phyloP scores from a whole-genome alignment of 2,113 vertebrate species.

The Clupea harengus region DNA sequence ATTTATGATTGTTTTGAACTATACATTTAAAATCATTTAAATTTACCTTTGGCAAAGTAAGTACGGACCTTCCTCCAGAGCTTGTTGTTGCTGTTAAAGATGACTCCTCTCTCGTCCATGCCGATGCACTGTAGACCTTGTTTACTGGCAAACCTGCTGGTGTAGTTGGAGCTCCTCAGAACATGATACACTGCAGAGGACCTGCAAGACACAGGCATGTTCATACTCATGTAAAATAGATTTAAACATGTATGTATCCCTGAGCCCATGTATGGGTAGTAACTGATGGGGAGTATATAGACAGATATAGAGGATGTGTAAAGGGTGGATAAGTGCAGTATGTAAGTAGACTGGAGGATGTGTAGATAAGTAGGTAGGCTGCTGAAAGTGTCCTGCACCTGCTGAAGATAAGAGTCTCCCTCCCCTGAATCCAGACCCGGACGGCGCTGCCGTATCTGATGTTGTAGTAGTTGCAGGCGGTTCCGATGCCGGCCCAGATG shows the following conservation, averaged over 20 bases:
- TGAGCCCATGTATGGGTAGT: too few species aligned
- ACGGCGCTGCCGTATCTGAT: conserved; percentile 86
- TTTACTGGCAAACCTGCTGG: conserved; percentile 83
- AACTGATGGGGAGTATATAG: too few species aligned
- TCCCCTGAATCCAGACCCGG: conserved; percentile 89
- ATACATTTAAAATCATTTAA: too few species aligned
- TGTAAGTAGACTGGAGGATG: too few species aligned
- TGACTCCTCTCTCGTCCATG: conserved; percentile 91
- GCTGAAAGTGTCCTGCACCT: neutral
- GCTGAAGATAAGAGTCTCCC: conserved; percentile 91
- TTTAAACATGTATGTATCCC: too few species aligned
- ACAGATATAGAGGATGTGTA: too few species aligned
- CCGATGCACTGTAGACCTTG: conserved; percentile 83
- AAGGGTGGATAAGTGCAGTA: too few species aligned
- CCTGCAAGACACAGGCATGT: conserved; percentile 58
- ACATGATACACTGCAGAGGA: conserved; percentile 84
- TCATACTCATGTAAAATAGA: neutral
- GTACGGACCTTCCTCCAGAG: conserved; percentile 83
- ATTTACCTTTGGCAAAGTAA: conserved; percentile 91
- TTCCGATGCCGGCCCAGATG: conserved; percentile 90
- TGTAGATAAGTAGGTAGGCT: neutral
- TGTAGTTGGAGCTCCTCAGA: conserved; percentile 83
- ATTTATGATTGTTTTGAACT: too few species aligned
- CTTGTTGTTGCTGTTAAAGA: conserved; percentile 85
- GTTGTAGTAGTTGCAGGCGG: conserved; percentile 93